Base-by-base conservation (phyloP, 1,140 invertebrate species). In the Micrasema longulum region DNA sequence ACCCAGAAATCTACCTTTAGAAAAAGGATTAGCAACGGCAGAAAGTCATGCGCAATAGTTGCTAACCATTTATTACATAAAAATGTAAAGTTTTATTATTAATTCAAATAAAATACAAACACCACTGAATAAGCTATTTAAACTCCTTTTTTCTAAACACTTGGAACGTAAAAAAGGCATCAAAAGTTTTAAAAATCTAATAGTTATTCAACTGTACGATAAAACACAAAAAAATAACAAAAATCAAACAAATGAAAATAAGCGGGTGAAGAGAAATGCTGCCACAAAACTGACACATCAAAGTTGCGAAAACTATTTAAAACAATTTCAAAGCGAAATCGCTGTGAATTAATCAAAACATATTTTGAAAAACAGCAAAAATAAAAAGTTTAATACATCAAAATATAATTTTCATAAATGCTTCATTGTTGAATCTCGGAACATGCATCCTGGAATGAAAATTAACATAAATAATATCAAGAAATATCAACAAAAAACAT, bases 321-420 rank as follows among this genome's bases (percentile, higher is more conserved):
- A 16, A 11, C 41, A 2, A 43, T 43, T 43, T 14, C 16, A 5
- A 14, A 16, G 43, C 14, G n/a, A 47, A 5, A n/a, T 47, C n/a
- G 12, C n/a, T 14, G 43, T 47, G 5, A 47, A 14, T 5, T 1
- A 16, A 6, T 47, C n/a, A n/a, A n/a, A 5, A 16, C 14, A 47
- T 1, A 47, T 16, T 35, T n/a, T n/a, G 6, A 53, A 31, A n/a
- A 53, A 2, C 7, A 31, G 47, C 26, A 53, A 11, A 52, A 35
- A 65, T 1, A 12, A 65, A 26, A 65, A 71, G 64, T 38, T 55
- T 47, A 53, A 71, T 12, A 18, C 53, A 41, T 50, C 43, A 9
- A 14, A 43, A 14, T 20, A 43, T 41, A 55, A 65, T 55, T 53
- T 65, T 60, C 53, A 71, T 31, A 55, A 71, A 71, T 65, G 43